Evolutionary conservation across 2,113 vertebrate genomes (phyloP).

Genomic region (Pelecanoides urinatrix): DNA sequence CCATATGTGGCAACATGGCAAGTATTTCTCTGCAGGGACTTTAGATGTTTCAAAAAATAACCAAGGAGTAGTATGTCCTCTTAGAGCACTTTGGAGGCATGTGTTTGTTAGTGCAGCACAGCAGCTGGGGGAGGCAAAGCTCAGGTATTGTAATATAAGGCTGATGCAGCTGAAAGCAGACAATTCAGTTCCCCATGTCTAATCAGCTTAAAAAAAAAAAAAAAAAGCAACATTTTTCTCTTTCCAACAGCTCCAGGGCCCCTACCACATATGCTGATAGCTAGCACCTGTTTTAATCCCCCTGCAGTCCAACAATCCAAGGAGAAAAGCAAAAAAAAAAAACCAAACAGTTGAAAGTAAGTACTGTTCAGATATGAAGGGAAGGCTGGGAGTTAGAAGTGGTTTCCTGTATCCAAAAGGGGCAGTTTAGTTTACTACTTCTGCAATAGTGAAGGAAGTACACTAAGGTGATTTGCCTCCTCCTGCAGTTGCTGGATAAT

Average conservation of each 20-base stretch:
- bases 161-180: neutral
- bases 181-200: neutral
- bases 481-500: neutral
- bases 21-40: neutral
- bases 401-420: neutral
- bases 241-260: neutral
- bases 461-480: neutral
- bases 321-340: neutral
- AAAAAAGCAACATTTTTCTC: neutral
- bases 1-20: accelerated
- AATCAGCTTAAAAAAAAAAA: neutral
- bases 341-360: neutral
- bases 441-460: neutral
- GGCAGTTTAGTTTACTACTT: neutral
- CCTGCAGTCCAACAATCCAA: neutral
- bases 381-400: neutral
- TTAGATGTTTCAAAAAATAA: neutral
- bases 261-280: neutral
- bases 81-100: neutral
- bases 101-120: neutral
- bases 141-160: neutral
- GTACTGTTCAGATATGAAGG: neutral
- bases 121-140: neutral
- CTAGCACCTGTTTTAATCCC: neutral
- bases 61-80: neutral